Evolutionary conservation across 1,140 invertebrate species (phyloP).

Genomic region (Charaxes varanes): DNA sequence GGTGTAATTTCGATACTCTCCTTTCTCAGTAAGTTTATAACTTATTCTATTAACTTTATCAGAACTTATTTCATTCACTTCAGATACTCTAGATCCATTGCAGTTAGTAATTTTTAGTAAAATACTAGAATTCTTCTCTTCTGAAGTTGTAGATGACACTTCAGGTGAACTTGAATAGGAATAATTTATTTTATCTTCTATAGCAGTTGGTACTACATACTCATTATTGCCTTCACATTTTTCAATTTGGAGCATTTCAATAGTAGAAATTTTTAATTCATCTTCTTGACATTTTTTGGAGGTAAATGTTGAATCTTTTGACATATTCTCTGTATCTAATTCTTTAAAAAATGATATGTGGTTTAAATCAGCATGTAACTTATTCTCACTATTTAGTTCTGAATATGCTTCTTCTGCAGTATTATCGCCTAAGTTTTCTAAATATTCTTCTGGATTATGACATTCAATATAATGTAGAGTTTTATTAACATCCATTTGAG

Average conservation of each 20-base stretch:
- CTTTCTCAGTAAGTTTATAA: constrained; percentile 47
- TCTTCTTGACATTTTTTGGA: constrained; percentile 6
- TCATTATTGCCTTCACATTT: constrained; percentile 39
- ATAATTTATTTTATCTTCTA: constrained; percentile 18
- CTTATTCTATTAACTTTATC: constrained; percentile 26
- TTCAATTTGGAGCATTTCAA: too few species aligned
- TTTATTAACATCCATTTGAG: constrained; percentile 56
- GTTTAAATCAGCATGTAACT: too few species aligned
- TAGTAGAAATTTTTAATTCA: constrained; percentile 24
- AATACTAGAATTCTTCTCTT: constrained; percentile 52
- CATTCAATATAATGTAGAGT: constrained; percentile 45
- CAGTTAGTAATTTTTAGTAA: constrained; percentile 59
- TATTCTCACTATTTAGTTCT: constrained; percentile 1
- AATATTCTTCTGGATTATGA: constrained; percentile 17
- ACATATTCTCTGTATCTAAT: constrained; percentile 17
- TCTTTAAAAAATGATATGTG: background rate
- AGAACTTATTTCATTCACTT: constrained; percentile 37
- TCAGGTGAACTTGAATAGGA: constrained; percentile 51
- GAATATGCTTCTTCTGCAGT: constrained; percentile 1
- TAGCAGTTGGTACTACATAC: constrained; percentile 26
- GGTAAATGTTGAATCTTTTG: constrained; percentile 9
- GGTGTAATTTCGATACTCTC: constrained; percentile 32
- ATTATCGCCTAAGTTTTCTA: constrained; percentile 1
- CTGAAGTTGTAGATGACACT: constrained; percentile 67
- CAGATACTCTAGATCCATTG: constrained; percentile 47